Percentiles rank a stretch among this genome's conserved stretches.
Evolutionary conservation across 2,888 invertebrate species (phyloP).

Genomic region (Deilephila porcellus): DNA sequence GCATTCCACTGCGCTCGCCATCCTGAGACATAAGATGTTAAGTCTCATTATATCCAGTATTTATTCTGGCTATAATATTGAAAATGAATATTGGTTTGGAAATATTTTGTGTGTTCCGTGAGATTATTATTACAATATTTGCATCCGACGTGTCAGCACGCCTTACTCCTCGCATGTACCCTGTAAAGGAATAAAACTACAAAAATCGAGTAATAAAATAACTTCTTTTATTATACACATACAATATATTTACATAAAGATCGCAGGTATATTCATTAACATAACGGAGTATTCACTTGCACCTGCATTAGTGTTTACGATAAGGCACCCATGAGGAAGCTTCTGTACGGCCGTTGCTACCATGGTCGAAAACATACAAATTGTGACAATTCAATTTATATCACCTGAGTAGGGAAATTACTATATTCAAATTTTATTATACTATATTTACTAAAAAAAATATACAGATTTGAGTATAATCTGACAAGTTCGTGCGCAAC

Average conservation of each 20-base stretch:
- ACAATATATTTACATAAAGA: slow-evolving; percentile 70
- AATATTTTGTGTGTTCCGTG: too few species aligned
- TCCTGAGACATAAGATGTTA: too few species aligned
- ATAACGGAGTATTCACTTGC: slow-evolving; percentile 76
- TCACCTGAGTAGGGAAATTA: slow-evolving; percentile 6
- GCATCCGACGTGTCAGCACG: too few species aligned
- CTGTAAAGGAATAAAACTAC: slow-evolving; percentile 49
- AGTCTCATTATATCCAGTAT: too few species aligned
- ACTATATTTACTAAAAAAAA: too few species aligned
- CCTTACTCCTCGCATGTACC: neutral
- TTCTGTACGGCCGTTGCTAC: slow-evolving; percentile 37
- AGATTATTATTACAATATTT: too few species aligned
- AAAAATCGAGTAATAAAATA: slow-evolving; percentile 77
- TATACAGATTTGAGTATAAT: too few species aligned
- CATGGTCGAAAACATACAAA: slow-evolving; percentile 38
- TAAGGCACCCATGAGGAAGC: slow-evolving; percentile 80
- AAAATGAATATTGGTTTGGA: too few species aligned
- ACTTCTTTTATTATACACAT: slow-evolving; percentile 74
- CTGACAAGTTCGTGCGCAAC: too few species aligned
- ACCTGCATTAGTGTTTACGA: slow-evolving; percentile 64
- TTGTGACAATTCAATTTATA: slow-evolving; percentile 12
- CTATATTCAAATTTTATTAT: neutral
- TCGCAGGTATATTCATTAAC: slow-evolving; percentile 62
- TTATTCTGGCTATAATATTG: too few species aligned
- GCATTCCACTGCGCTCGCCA: too few species aligned